Evolutionary conservation across 1,140 invertebrate genomes (phyloP).

Genomic region (Pristionchus pacificus): DNA sequence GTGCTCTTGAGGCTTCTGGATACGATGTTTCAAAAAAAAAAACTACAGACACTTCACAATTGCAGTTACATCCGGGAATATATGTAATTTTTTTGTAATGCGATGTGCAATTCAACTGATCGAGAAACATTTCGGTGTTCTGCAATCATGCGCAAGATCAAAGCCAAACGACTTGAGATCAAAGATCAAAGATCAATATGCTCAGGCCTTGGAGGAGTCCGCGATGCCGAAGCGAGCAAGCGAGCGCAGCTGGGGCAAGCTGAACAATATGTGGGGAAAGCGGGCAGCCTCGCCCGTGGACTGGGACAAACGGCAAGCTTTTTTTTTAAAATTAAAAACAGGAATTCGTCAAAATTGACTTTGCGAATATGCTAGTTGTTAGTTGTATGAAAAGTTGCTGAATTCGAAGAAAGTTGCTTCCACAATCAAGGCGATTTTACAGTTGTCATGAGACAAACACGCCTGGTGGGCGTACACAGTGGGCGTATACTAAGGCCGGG

Average conservation of each 20-base stretch:
- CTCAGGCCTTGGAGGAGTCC: no score
- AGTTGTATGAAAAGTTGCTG: neutral
- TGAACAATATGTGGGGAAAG: neutral
- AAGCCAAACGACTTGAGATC: neutral
- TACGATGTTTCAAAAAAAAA: no score
- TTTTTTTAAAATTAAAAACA: no score
- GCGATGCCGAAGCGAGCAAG: no score
- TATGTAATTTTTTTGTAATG: no score
- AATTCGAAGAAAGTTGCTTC: no score
- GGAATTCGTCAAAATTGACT: neutral
- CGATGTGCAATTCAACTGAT: neutral
- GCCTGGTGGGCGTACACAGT: neutral
- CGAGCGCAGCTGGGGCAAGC: neutral
- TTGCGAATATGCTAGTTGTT: neutral
- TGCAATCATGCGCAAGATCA: no score
- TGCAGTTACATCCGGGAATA: no score
- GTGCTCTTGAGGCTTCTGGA: no score
- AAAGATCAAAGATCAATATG: neutral
- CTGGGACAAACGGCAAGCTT: neutral
- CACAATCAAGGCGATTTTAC: no score
- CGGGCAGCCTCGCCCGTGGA: neutral
- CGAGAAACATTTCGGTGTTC: neutral
- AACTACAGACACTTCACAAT: no score
- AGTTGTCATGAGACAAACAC: neutral
- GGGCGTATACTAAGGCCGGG: neutral